A percentile compares a stretch with the other conserved stretches of the same genome.
Conservation (phyloP, 2,888 invertebrate species). For the Synergus umbraculus region DNA sequence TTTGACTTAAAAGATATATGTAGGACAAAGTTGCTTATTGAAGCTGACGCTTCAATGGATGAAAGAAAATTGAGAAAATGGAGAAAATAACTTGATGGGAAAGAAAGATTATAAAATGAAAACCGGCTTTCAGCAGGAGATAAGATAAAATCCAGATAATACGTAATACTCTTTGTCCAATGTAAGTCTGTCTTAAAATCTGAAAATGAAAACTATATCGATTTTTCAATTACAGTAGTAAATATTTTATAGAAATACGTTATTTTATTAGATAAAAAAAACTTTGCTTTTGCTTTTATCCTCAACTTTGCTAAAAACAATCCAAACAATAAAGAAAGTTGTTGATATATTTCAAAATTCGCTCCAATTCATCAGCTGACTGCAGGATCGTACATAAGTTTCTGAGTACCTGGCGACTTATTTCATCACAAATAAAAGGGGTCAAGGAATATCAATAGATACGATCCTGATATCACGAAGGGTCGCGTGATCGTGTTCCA, state of each 20-base stretch:
- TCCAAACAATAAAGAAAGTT: neutral
- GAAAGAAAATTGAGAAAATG: neutral
- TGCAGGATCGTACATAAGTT: neutral
- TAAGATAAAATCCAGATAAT: neutral
- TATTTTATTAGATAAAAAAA: neutral
- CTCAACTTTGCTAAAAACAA: neutral
- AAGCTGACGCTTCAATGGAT: neutral
- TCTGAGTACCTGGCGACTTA: neutral
- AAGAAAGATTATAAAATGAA: neutral
- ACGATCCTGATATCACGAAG: conserved; percentile 23
- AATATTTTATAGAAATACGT: neutral
- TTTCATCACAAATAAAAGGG: neutral
- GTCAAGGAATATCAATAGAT: neutral
- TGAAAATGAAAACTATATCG: neutral
- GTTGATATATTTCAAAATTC: neutral
- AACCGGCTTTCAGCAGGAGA: neutral
- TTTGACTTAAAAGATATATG: neutral
- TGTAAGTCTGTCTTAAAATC: neutral
- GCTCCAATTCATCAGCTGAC: neutral
- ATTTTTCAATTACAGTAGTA: neutral
- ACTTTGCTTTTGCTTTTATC: neutral
- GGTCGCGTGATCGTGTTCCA: conserved; percentile 44
- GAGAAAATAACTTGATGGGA: neutral
- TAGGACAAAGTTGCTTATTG: neutral
- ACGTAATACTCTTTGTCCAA: too few relatives aligned